Percentiles rank a stretch among this genome's conserved stretches.
phyloP scores from a whole-genome alignment of 2,888 invertebrate species.

The Philereme vetulata region DNA sequence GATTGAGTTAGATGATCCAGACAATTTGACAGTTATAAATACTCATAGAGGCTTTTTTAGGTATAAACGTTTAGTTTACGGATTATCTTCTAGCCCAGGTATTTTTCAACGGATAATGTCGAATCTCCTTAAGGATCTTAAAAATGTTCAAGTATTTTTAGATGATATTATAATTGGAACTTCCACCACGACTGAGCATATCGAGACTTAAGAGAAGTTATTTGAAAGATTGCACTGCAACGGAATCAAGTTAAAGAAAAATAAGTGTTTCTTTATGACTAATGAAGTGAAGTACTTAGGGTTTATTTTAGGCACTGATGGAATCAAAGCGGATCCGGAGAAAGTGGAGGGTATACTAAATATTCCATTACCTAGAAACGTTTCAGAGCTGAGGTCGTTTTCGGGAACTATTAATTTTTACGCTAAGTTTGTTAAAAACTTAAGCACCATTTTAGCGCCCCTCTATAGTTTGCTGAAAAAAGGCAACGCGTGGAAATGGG shows the following conservation, averaged over 20 bases:
- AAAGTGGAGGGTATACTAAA: conserved; percentile 18
- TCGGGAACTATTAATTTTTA: no score
- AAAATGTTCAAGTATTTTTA: conserved; percentile 13
- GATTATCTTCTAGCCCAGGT: conserved; percentile 17
- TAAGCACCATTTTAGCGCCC: no score
- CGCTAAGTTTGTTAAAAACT: no score
- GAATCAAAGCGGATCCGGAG: conserved; percentile 16
- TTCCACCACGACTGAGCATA: neutral
- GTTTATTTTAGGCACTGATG: conserved; percentile 16
- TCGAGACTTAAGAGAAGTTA: neutral
- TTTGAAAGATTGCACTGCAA: conserved; percentile 2
- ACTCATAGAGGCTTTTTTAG: conserved; percentile 24
- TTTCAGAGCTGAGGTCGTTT: no score
- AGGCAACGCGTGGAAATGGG: no score
- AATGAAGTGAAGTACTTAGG: conserved; percentile 25
- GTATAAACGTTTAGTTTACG: conserved; percentile 14
- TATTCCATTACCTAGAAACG: no score
- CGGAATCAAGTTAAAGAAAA: conserved; percentile 21
- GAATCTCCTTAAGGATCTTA: no score
- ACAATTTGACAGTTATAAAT: conserved; percentile 32
- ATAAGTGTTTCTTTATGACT: conserved; percentile 19
- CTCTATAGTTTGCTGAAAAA: no score
- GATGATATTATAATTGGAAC: conserved; percentile 23
- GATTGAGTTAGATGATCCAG: conserved; percentile 30
- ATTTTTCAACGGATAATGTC: conserved; percentile 14